A percentile compares a stretch with the other conserved stretches of the same genome.
phyloP scores from a whole-genome alignment of 2,797 vertebrate genomes.

The Oreochromis grahami region DNA sequence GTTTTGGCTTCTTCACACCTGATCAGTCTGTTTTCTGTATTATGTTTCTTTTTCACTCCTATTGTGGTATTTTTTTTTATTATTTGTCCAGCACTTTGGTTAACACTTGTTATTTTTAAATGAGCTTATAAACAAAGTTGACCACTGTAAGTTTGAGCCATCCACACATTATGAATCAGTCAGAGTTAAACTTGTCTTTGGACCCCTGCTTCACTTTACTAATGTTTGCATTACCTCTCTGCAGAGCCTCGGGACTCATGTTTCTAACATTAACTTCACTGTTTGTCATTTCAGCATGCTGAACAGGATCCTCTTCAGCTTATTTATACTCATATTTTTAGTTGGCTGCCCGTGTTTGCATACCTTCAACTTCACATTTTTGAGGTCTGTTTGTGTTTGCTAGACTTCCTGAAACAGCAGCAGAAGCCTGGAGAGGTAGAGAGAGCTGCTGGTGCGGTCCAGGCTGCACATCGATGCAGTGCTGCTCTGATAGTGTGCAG shows the following conservation, averaged over 20 bases:
- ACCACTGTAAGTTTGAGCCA: neutral
- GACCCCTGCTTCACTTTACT: neutral
- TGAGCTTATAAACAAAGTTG: neutral
- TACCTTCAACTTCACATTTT: neutral
- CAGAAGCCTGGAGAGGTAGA: neutral
- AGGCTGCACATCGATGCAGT: rapidly evolving
- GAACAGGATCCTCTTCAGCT: neutral
- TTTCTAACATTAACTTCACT: neutral
- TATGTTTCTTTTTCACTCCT: neutral
- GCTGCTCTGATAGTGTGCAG: neutral
- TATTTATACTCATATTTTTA: neutral
- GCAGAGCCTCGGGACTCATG: neutral
- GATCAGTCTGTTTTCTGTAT: rapidly evolving
- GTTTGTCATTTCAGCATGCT: neutral
- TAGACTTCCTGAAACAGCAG: neutral
- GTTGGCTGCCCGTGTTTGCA: rapidly evolving
- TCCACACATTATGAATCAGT: neutral
- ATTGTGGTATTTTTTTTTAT: neutral
- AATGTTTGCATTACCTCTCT: rapidly evolving
- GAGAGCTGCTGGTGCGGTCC: neutral
- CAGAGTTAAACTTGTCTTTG: neutral
- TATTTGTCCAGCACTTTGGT: neutral
- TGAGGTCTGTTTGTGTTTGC: neutral
- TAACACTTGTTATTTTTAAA: neutral
- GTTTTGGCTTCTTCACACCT: neutral